These are phyloP conservation scores for Zaprionus bogoriensis DNA, from an alignment of 2,888 invertebrate genomes.

Conservation along the genomic window DNA sequence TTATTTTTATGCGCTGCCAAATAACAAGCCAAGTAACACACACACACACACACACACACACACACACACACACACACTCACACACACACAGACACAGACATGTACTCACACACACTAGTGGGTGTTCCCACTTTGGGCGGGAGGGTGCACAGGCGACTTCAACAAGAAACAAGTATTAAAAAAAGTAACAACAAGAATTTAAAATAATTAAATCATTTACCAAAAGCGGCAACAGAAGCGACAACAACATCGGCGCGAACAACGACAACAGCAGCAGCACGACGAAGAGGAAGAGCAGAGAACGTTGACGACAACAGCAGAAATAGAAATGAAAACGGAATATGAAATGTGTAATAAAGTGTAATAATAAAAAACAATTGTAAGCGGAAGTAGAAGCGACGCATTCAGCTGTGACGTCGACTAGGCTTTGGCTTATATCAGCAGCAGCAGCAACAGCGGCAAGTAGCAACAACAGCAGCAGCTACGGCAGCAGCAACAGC, in stretches of 20 bases:
- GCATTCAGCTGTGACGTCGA: constrained; percentile 72
- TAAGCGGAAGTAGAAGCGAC: constrained; percentile 70
- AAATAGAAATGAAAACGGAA: constrained; percentile 60
- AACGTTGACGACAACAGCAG: constrained; percentile 15
- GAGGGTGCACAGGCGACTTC: constrained; percentile 34
- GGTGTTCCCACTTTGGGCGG: neutral
- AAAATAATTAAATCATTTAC: constrained; percentile 72
- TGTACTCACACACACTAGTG: no score
- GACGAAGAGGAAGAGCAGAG: neutral
- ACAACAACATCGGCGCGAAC: constrained; percentile 15
- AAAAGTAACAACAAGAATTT: constrained; percentile 39
- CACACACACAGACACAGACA: no score
- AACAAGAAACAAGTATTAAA: constrained; percentile 25
- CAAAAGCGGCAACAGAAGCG: constrained; percentile 45
- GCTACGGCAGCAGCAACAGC: neutral
- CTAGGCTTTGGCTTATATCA: constrained; percentile 62
- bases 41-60: neutral
- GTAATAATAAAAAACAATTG: constrained; percentile 58
- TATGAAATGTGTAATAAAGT: constrained; percentile 68
- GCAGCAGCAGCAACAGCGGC: constrained; percentile 19
- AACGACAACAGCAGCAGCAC: constrained; percentile 11
- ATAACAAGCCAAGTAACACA: constrained; percentile 50
- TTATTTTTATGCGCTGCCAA: constrained; percentile 57
- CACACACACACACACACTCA: neutral
- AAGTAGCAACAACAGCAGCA: neutral